These are phyloP conservation scores for Corythucha ciliata DNA, from an alignment of 2,888 invertebrate species.

Conservation along the genomic window DNA sequence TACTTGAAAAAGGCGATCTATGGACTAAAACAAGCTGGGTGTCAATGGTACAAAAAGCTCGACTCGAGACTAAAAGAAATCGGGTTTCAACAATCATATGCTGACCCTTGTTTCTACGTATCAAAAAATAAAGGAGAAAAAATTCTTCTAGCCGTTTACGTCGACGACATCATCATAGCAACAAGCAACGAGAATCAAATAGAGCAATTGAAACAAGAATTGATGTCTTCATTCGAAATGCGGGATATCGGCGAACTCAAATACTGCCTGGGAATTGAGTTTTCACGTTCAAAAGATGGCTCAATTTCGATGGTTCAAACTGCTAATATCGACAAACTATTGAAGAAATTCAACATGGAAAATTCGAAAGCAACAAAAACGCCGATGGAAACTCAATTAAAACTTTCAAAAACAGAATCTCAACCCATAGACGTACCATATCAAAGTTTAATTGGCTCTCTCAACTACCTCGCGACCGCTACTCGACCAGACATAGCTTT, in stretches of 20 bases:
- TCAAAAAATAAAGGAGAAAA: neutral
- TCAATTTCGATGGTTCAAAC: neutral
- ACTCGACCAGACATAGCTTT: slow-evolving; percentile 22
- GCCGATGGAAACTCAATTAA: neutral
- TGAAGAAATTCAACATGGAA: neutral
- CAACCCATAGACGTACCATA: neutral
- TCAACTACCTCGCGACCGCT: slow-evolving; percentile 17
- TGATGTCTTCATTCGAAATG: slow-evolving; percentile 2
- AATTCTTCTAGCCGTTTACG: slow-evolving; percentile 4
- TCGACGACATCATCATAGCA: slow-evolving; percentile 9
- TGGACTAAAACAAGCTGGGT: slow-evolving; percentile 4
- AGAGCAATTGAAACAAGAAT: neutral
- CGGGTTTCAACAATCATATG: neutral
- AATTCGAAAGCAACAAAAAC: neutral
- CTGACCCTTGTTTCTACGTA: slow-evolving; percentile 4
- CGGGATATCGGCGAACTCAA: neutral
- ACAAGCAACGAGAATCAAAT: neutral
- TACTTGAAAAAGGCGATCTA: neutral
- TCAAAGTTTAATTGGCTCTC: slow-evolving; percentile 6
- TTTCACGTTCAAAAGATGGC: neutral
- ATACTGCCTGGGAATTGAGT: slow-evolving; percentile 9
- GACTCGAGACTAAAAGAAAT: neutral
- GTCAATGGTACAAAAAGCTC: slow-evolving; percentile 1
- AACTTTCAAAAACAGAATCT: neutral
- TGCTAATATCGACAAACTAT: neutral